These are phyloP conservation scores for Hanleya hanleyi DNA, from an alignment of 2,888 invertebrate species.

Conservation along the genomic window DNA sequence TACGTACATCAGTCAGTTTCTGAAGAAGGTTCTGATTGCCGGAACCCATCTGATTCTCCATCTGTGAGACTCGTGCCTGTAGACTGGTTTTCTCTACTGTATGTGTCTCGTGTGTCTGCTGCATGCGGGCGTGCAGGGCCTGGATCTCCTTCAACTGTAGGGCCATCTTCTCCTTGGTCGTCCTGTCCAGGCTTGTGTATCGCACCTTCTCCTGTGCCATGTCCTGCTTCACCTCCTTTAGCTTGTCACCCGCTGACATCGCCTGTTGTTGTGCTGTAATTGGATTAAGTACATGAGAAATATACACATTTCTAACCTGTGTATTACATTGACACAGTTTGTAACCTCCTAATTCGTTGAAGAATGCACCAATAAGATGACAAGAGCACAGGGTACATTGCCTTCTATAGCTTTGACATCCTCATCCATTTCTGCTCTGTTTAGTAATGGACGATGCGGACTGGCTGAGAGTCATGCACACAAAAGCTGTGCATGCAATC, in stretches of 20 bases:
- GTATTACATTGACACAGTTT: too few relatives aligned
- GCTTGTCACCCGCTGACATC: constrained; percentile 83
- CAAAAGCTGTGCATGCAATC: too few relatives aligned
- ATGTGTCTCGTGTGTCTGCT: constrained; percentile 77
- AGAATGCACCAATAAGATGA: too few relatives aligned
- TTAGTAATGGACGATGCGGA: too few relatives aligned
- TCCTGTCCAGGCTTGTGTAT: constrained; percentile 76
- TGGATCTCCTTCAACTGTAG: constrained; percentile 79
- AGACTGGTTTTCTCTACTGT: constrained; percentile 79
- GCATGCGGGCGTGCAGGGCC: constrained; percentile 78
- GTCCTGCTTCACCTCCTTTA: constrained; percentile 84
- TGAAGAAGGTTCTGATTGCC: constrained; percentile 40
- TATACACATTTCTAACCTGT: too few relatives aligned
- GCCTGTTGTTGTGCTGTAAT: constrained; percentile 75
- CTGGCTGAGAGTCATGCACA: too few relatives aligned
- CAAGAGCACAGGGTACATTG: too few relatives aligned
- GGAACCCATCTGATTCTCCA: constrained; percentile 45
- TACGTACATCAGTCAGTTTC: constrained; percentile 47
- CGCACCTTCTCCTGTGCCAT: constrained; percentile 82
- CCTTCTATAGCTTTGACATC: too few relatives aligned
- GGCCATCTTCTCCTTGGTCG: constrained; percentile 78
- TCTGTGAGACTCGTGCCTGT: constrained; percentile 63
- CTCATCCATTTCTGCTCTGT: too few relatives aligned
- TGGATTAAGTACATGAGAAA: too few relatives aligned
- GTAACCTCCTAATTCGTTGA: too few relatives aligned